phyloP scores from a whole-genome alignment of 2,888 invertebrate species.

The Apotomis capreana region DNA sequence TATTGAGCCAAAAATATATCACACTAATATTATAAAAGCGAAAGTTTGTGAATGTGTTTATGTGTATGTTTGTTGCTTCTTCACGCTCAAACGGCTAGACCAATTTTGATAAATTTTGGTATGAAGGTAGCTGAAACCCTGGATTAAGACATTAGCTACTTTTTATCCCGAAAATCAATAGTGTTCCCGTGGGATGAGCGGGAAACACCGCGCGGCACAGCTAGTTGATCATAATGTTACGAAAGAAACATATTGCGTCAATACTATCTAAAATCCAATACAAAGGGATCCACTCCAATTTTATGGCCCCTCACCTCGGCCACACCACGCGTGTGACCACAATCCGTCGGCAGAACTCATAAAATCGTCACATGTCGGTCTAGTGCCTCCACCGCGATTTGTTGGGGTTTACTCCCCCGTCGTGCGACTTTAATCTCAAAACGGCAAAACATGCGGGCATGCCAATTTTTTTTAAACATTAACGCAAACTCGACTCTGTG shows the following conservation, averaged over 20 bases:
- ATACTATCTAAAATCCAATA: slow-evolving; percentile 3
- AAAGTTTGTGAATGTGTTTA: too few relatives aligned
- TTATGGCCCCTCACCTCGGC: slow-evolving; percentile 20
- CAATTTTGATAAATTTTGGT: too few relatives aligned
- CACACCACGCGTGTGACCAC: slow-evolving; percentile 35
- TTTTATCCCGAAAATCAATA: too few relatives aligned
- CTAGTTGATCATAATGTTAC: not conserved
- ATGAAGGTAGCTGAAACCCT: too few relatives aligned
- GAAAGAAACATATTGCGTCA: slow-evolving; percentile 1
- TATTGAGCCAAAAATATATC: too few relatives aligned
- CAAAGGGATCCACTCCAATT: slow-evolving; percentile 14
- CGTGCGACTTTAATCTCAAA: slow-evolving; percentile 61
- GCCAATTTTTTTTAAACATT: slow-evolving; percentile 55
- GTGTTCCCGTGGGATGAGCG: too few relatives aligned
- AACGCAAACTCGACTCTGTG: slow-evolving; percentile 45
- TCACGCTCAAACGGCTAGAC: too few relatives aligned
- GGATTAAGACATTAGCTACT: too few relatives aligned
- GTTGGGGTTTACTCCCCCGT: slow-evolving; percentile 63
- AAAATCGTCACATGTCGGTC: slow-evolving; percentile 56
- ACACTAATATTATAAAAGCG: too few relatives aligned
- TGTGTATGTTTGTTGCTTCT: too few relatives aligned
- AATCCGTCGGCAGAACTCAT: slow-evolving; percentile 37
- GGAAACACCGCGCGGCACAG: not conserved
- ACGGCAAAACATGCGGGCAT: slow-evolving; percentile 73
- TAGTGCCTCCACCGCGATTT: slow-evolving; percentile 53